Conservation (phyloP, 2,113 vertebrate species). For the Pterocles orientalis region DNA sequence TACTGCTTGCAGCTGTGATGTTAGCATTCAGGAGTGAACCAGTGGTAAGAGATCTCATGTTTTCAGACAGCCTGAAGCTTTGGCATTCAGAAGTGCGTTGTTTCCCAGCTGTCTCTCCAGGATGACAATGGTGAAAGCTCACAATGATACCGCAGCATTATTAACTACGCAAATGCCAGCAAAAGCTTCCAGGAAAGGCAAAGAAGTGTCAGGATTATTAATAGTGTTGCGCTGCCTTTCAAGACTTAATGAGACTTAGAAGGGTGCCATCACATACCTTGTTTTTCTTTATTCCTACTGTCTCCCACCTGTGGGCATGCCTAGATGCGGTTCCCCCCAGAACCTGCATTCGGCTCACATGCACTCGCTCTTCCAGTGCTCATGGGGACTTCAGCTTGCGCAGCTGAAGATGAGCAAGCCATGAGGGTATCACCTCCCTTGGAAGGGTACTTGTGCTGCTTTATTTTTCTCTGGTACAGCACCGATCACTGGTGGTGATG, state of each 20-base stretch:
- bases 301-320: neutral
- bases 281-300: neutral
- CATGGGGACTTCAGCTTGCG: neutral
- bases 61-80: neutral
- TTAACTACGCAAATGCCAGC: neutral
- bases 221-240: neutral
- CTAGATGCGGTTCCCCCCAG: neutral
- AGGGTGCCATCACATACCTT: neutral
- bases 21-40: neutral
- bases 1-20: neutral
- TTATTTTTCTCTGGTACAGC: neutral
- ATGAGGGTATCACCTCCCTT: neutral
- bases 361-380: neutral
- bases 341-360: neutral
- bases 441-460: neutral
- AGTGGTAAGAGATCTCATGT: neutral
- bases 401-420: neutral
- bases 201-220: neutral
- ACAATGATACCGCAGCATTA: neutral
- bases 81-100: neutral
- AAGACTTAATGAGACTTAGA: neutral
- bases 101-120: neutral
- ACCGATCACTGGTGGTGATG: fast-evolving
- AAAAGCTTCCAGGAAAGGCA: neutral
- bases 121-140: neutral